These are phyloP conservation scores for Lagopus leucura DNA, from an alignment of 2,113 vertebrate genomes.

Conservation along the genomic window DNA sequence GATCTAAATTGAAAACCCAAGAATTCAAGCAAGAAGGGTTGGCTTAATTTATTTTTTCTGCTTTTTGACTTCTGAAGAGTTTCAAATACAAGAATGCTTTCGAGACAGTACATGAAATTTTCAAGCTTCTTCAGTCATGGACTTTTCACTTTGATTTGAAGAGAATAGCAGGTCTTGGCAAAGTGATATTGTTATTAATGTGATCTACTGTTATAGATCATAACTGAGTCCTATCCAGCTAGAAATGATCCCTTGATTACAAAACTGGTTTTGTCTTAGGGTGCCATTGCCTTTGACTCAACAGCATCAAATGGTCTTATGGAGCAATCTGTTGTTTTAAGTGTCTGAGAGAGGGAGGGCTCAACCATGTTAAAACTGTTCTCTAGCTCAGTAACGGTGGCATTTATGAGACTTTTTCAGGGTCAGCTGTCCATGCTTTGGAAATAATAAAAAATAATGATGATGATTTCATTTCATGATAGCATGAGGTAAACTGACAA, in stretches of 20 bases:
- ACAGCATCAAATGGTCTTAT: neutral
- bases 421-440: neutral
- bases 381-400: neutral
- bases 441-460: neutral
- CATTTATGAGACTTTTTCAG: neutral
- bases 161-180: neutral
- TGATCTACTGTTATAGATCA: neutral
- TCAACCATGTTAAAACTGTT: neutral
- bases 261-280: neutral
- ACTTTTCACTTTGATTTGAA: slow-evolving; percentile 44
- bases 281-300: neutral
- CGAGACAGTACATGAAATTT: slow-evolving; percentile 34
- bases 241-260: rapidly evolving
- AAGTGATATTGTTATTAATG: neutral
- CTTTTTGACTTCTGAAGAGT: slow-evolving; percentile 4
- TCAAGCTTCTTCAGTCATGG: slow-evolving; percentile 15
- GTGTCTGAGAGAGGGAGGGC: neutral
- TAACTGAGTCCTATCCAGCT: neutral
- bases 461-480: neutral
- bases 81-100: neutral
- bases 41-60: slow-evolving; percentile 11
- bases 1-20: neutral
- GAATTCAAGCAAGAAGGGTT: neutral
- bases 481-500: neutral
- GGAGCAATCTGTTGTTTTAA: neutral